Conservation (phyloP, 2,797 vertebrate genomes). For the Amblyopsis hoosieri region DNA sequence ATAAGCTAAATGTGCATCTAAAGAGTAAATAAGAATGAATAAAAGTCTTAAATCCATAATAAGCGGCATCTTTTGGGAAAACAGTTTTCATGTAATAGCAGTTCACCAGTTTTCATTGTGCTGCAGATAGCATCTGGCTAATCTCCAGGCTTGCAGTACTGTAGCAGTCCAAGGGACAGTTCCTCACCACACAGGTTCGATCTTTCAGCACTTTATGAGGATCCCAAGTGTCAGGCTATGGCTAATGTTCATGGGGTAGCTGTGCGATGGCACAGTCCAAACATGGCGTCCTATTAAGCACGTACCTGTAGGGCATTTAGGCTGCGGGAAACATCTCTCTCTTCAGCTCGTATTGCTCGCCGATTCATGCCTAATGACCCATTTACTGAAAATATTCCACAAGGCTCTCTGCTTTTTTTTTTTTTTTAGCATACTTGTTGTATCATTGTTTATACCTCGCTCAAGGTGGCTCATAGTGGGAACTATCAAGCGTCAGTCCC, state of each 20-base stretch:
- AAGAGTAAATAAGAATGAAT: too few relatives aligned
- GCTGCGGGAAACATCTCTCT: slow-evolving; percentile 18
- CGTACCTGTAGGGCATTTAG: slow-evolving; percentile 52
- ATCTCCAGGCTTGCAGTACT: too few relatives aligned
- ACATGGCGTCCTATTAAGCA: slow-evolving; percentile 57
- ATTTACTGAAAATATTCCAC: slow-evolving; percentile 51
- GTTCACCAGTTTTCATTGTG: too few relatives aligned
- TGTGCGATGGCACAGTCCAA: slow-evolving; percentile 47
- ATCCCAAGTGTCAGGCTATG: slow-evolving; percentile 5
- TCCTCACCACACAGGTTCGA: too few relatives aligned
- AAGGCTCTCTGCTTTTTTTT: slow-evolving; percentile 13
- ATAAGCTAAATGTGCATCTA: too few relatives aligned
- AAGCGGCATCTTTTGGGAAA: too few relatives aligned
- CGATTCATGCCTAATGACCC: slow-evolving; percentile 52
- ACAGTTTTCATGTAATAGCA: too few relatives aligned
- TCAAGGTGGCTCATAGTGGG: not conserved
- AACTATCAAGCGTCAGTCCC: not conserved
- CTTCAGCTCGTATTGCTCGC: slow-evolving; percentile 34
- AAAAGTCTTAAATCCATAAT: too few relatives aligned
- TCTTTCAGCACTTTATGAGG: too few relatives aligned
- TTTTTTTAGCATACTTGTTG: slow-evolving; percentile 47
- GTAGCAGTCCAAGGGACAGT: too few relatives aligned
- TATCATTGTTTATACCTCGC: slow-evolving; percentile 46
- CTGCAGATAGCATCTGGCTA: too few relatives aligned
- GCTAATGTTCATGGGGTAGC: slow-evolving; percentile 30